Evolutionary conservation across 2,113 vertebrate species (phyloP).

Genomic region (Mus spicilegus): DNA sequence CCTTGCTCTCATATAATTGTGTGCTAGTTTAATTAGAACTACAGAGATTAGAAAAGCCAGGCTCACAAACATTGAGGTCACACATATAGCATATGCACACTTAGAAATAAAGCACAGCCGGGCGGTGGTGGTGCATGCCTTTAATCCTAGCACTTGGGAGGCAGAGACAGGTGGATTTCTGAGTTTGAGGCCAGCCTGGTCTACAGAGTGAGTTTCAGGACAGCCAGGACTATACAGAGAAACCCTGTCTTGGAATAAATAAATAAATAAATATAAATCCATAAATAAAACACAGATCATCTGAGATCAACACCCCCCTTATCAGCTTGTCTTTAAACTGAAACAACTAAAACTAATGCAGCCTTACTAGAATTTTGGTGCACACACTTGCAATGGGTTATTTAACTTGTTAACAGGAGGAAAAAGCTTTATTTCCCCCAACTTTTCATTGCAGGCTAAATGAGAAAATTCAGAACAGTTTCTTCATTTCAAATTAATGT

Average conservation of each 20-base stretch:
- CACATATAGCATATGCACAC: not conserved
- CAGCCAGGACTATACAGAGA: no score
- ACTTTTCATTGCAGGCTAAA: not conserved
- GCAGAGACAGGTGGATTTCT: no score
- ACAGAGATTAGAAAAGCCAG: constrained; percentile 18
- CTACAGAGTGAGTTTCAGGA: no score
- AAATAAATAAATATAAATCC: no score
- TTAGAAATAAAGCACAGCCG: not conserved
- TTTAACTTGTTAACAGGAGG: not conserved
- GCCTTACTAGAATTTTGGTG: not conserved
- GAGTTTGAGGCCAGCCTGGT: no score
- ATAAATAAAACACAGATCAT: not conserved
- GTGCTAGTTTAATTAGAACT: not conserved
- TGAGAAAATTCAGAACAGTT: not conserved
- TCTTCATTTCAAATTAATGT: constrained; percentile 1
- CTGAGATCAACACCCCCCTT: not conserved
- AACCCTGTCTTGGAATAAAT: no score
- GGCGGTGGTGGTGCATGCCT: no score
- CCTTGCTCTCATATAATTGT: not conserved
- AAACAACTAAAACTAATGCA: not conserved
- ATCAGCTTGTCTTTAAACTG: not conserved
- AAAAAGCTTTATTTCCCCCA: not conserved
- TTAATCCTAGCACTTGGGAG: no score
- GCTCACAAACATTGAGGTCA: not conserved
- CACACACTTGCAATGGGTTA: not conserved